Base-by-base conservation (phyloP, 2,113 vertebrate species). In the Clinocottus analis region DNA sequence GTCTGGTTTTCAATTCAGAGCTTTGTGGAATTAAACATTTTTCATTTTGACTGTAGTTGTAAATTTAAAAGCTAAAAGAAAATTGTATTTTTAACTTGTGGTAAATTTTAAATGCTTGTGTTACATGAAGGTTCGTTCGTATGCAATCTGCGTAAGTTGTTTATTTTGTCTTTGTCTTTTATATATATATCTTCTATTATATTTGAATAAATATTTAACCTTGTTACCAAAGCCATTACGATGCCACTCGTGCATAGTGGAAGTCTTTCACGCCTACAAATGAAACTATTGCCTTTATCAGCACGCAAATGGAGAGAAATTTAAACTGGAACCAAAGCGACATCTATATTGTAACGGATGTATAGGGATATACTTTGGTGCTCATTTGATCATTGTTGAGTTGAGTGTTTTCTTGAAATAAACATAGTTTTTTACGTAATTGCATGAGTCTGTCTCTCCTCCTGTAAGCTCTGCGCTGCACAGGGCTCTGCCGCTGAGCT, bases 361-460 rank as follows among this genome's bases (percentile, higher is more conserved):
- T 58, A 6, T 12, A 39, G n/a, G 29, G 7, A 76, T 29, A 1
- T 65, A 9, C 25, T 68, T 71, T 31, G 10, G 23, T 19, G 7
- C 37, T 43, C n/a, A 1, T 78, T 4, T 65, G 8, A 59, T 76
- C 5, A 67, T 61, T 88, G 7, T 61, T 67, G 49, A 83, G 33
- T 23, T 77, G 61, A 12, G 17, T 45, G 35, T 80, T 84, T 80
- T 82, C 87, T 87, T 92, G 41, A 67, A 92, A 90, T 86, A 85
- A 92, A 33, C 53, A 77, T 75, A 71, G 80, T 89, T 90, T 89
- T 91, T 1, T 87, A 89, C 7, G 16, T 33, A 55, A 13, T 41
- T 63, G 29, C 37, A 33, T 72, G 16, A 41, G 29, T 13, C 7
- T 2, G 19, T 56, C 51, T 47, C 17, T 76, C 2, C 1, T 31